Evolutionary conservation across 1,140 invertebrate genomes (phyloP).

Genomic region (Pogonus chalceus): DNA sequence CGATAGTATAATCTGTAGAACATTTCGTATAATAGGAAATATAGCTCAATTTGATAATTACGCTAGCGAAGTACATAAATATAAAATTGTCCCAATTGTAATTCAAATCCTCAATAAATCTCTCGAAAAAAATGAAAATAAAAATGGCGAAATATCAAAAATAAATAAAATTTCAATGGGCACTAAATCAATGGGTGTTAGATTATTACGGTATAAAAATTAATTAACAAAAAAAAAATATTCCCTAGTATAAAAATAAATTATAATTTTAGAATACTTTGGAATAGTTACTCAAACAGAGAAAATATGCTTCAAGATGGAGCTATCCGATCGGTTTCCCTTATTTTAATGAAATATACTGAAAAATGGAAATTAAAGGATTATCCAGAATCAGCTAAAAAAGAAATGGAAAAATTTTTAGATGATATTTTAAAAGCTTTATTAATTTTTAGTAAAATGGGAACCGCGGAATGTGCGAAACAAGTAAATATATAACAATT

Average conservation of each 20-base stretch:
- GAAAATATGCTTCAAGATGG: background rate
- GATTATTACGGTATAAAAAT: background rate
- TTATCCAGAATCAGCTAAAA: background rate
- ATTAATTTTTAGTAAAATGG: background rate
- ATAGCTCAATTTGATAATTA: background rate
- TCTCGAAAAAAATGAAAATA: background rate
- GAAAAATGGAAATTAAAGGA: background rate
- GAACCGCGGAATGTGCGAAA: background rate
- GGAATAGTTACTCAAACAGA: background rate
- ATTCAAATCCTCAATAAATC: background rate
- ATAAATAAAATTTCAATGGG: background rate
- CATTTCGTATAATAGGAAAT: background rate
- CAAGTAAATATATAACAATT: too few species aligned
- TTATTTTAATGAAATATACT: background rate
- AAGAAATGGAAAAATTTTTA: background rate
- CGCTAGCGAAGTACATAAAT: background rate
- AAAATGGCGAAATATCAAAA: background rate
- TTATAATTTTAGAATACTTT: background rate
- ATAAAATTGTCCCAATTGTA: background rate
- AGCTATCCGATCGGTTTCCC: background rate
- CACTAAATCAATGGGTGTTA: background rate
- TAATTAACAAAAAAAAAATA: background rate
- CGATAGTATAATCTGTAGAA: background rate
- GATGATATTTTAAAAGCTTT: background rate
- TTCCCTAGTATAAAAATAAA: background rate